phyloP scores from a whole-genome alignment of 2,113 vertebrate genomes.

The Hyaena hyaena region DNA sequence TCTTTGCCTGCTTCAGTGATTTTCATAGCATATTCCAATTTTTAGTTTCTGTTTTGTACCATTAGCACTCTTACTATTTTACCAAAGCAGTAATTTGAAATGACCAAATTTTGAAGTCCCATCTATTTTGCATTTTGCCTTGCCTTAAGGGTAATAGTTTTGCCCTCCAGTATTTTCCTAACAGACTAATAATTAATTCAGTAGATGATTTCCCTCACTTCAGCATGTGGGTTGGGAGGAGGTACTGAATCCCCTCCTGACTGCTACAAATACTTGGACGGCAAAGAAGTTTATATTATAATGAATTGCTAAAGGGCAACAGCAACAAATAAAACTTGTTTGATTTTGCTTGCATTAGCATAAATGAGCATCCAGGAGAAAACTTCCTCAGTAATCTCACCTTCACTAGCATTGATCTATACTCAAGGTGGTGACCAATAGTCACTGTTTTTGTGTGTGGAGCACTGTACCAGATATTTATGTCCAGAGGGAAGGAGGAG shows the following conservation, averaged over 20 bases:
- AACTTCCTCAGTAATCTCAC: conserved; percentile 18
- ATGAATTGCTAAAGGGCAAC: conserved; percentile 65
- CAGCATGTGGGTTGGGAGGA: conserved; percentile 48
- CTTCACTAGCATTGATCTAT: conserved; percentile 12
- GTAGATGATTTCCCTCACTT: background rate
- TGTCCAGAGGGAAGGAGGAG: background rate
- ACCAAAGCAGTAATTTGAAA: conserved; percentile 26
- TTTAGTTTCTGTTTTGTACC: conserved; percentile 16
- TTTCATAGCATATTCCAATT: background rate
- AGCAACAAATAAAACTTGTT: conserved; percentile 64
- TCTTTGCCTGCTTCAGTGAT: background rate
- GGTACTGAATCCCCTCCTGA: conserved; percentile 54
- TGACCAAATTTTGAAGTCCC: conserved; percentile 38
- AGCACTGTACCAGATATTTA: background rate
- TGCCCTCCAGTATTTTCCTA: conserved; percentile 52
- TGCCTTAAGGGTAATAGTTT: conserved; percentile 55
- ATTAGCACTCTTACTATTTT: conserved; percentile 31
- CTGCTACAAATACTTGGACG: conserved; percentile 42
- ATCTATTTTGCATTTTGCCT: conserved; percentile 62
- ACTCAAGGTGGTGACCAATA: background rate
- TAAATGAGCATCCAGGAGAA: conserved; percentile 57
- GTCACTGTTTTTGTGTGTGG: background rate
- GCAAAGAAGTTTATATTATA: conserved; percentile 38
- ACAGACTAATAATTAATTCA: conserved; percentile 60
- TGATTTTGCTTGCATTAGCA: conserved; percentile 62